Evolutionary conservation across 2,888 invertebrate genomes (phyloP).

Genomic region (Pyrochroa serraticornis): DNA sequence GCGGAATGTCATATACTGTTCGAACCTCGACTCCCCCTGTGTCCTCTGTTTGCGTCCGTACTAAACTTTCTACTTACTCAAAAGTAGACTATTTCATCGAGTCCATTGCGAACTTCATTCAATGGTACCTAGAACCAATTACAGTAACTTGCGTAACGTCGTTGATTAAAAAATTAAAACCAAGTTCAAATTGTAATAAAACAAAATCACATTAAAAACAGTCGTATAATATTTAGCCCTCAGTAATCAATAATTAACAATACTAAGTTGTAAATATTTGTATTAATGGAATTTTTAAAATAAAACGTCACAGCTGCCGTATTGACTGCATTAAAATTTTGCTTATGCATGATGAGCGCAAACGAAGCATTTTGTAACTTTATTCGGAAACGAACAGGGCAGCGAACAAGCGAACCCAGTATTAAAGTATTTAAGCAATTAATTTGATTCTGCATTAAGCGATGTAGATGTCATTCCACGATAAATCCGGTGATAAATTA

Average conservation of each 20-base stretch:
- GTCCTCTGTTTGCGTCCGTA: constrained; percentile 34
- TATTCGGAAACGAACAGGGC: constrained; percentile 14
- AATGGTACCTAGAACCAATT: constrained; percentile 16
- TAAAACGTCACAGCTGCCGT: too few relatives aligned
- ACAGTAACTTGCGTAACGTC: constrained; percentile 2
- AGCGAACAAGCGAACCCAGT: constrained; percentile 17
- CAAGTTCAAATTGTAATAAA: too few relatives aligned
- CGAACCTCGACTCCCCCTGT: constrained; percentile 43
- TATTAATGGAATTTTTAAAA: too few relatives aligned
- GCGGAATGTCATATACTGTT: constrained; percentile 57
- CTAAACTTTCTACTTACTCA: constrained; percentile 44
- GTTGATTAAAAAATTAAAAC: constrained; percentile 6
- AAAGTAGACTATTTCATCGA: constrained; percentile 42
- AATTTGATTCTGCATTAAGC: constrained; percentile 28
- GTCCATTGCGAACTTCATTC: constrained; percentile 27
- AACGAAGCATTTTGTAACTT: constrained; percentile 14
- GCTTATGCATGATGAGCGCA: constrained; percentile 1
- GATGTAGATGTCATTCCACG: constrained; percentile 26
- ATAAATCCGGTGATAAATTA: constrained; percentile 29
- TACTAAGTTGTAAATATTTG: too few relatives aligned
- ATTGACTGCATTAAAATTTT: too few relatives aligned
- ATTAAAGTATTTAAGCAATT: constrained; percentile 28
- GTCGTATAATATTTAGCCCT: too few relatives aligned
- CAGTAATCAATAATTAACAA: too few relatives aligned
- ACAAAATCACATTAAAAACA: too few relatives aligned